Evolutionary conservation across 2,888 invertebrate genomes (phyloP), one percentile per base, ranked within the genome.

Genomic region (Sylvicola cinctus): DNA sequence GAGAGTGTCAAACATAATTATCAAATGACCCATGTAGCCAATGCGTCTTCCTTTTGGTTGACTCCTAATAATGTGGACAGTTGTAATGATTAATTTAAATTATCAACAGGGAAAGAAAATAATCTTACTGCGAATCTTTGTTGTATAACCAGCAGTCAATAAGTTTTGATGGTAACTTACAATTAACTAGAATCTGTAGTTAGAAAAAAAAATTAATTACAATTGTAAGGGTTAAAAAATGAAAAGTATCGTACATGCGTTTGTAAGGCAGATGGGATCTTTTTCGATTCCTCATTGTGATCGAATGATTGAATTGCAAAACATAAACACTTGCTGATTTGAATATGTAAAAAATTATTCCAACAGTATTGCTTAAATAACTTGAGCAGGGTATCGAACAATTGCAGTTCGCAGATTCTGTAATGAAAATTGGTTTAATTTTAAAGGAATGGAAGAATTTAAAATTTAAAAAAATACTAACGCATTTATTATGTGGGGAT

Each of bases 341-440:
- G 83, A 44, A 78, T 78, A 61, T 95, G 93, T 52, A 95, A 68
- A 63, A 95, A 91, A 66, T 90, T 93, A 65, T 95, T 93, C 79
- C 87, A 78, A 42, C 75, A 70, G 63, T 80, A 85, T 55, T 70
- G 67, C 63, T 90, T 85, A 66, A 88, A 81, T 59, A 93, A 66
- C 56, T 87, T 79, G 68, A 90, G 61, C 48, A 79, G 62, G 47
- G 69, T 60, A 44, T 61, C 60, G 47, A 70, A 65, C 28, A 70
- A 72, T 41, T 68, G 68, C 54, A 62, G 55, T 42, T 49, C 48
- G 43, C 55, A 55, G 38, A 57, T 51, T 36, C 55, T 56, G 20
- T 11, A 41, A 38, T 15, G 27, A 17, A 20, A 8, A 20, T 6
- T 20, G 5, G 20, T 20, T 6, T 20, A 6, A 20, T 20, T 20